Conservation (phyloP, 2,888 invertebrate genomes). For the Diadegma fenestrale region DNA sequence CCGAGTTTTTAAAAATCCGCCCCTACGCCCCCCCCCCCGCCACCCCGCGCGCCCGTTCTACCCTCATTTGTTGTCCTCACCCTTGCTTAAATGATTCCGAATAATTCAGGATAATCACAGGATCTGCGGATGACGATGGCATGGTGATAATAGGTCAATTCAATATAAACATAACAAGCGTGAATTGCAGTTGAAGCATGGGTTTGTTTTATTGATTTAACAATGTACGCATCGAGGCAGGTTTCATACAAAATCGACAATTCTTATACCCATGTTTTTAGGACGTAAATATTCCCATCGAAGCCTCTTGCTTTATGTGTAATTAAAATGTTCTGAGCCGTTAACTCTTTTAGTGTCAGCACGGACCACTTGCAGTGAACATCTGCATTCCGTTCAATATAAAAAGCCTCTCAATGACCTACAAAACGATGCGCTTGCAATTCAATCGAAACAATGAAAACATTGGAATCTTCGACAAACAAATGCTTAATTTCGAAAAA, state of each 20-base stretch:
- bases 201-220: too few species aligned
- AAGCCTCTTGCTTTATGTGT: not conserved
- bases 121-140: too few species aligned
- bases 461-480: not conserved
- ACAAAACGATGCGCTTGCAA: not conserved
- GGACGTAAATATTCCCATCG: not conserved
- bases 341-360: not conserved
- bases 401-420: conserved; percentile 1
- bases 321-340: not conserved
- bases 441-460: not conserved
- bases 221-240: too few species aligned
- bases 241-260: not conserved
- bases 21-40: not conserved
- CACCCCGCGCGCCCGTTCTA: not conserved
- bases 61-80: not conserved
- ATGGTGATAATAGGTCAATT: too few species aligned
- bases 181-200: too few species aligned
- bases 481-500: not conserved
- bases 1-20: not conserved
- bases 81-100: too few species aligned
- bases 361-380: not conserved
- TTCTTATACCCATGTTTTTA: not conserved
- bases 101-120: too few species aligned
- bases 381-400: not conserved
- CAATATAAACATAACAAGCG: too few species aligned